These are phyloP conservation scores for Drosophila takahashii DNA, from an alignment of 1,140 invertebrate genomes.

Conservation along the genomic window DNA sequence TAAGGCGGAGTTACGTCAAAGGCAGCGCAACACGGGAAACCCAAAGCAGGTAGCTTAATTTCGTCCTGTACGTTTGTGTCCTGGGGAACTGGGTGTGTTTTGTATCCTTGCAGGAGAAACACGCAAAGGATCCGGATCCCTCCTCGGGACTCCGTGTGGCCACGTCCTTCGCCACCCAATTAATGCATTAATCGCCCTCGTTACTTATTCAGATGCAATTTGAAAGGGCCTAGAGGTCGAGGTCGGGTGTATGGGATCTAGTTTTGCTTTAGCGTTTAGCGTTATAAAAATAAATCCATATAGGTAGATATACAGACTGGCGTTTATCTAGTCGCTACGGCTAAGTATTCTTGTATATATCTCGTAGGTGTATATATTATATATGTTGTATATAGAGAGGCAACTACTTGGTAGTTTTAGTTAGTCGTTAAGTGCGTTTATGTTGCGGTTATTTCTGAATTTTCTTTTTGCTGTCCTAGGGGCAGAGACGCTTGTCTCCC, in stretches of 20 bases:
- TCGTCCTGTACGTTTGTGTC: constrained; percentile 34
- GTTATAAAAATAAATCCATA: constrained; percentile 82
- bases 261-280: constrained; percentile 44
- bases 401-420: constrained; percentile 79
- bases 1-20: constrained; percentile 78
- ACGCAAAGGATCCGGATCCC: constrained; percentile 44
- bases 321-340: constrained; percentile 49
- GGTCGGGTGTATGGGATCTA: constrained; percentile 16
- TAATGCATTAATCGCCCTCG: constrained; percentile 64
- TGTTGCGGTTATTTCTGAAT: constrained; percentile 62
- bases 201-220: constrained; percentile 56
- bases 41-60: constrained; percentile 64
- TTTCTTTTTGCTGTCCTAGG: constrained; percentile 50
- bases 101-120: constrained; percentile 55
- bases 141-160: constrained; percentile 30
- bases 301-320: constrained; percentile 51
- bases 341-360: constrained; percentile 75
- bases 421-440: constrained; percentile 70
- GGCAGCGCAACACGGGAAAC: constrained; percentile 66
- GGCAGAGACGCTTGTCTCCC: constrained; percentile 60
- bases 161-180: constrained; percentile 51
- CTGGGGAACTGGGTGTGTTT: constrained; percentile 4
- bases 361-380: constrained; percentile 55
- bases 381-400: constrained; percentile 69
- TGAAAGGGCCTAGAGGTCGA: constrained; percentile 57